Evolutionary conservation across 2,113 vertebrate species (phyloP).

Genomic region (Neodon shergylaensis): DNA sequence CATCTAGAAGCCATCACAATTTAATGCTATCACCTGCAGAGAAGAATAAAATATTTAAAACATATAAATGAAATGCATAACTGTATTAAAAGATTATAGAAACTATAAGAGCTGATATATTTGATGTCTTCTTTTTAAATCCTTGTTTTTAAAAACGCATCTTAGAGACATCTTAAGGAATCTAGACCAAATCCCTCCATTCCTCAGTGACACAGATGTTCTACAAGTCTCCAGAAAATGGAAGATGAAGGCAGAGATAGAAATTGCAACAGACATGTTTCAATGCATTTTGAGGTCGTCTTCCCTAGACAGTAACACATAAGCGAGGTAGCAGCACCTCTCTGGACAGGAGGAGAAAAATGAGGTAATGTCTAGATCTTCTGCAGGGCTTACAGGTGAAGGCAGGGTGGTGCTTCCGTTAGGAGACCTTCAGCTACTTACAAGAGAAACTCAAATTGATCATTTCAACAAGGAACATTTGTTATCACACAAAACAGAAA

Average conservation of each 20-base stretch:
- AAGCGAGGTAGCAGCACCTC: background rate
- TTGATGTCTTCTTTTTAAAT: conserved; percentile 3
- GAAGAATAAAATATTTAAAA: conserved; percentile 66
- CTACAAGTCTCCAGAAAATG: conserved; percentile 26
- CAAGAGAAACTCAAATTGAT: background rate
- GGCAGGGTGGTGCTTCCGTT: background rate
- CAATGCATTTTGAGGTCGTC: background rate
- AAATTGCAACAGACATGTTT: background rate
- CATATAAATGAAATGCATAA: conserved; percentile 20
- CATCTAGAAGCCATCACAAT: conserved; percentile 50
- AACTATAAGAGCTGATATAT: conserved; percentile 27
- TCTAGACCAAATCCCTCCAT: background rate
- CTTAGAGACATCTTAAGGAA: conserved; percentile 26
- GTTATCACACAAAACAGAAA: background rate
- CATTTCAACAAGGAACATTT: background rate
- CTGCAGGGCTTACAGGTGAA: background rate
- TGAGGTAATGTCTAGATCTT: background rate
- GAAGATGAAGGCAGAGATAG: background rate
- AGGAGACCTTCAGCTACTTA: background rate
- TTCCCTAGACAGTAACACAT: background rate
- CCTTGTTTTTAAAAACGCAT: conserved; percentile 1
- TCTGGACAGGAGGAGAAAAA: background rate
- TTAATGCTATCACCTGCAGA: conserved; percentile 56
- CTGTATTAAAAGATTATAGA: conserved; percentile 50
- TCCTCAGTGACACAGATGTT: background rate